phyloP scores from a whole-genome alignment of 2,888 invertebrate species.

The Graphium colonna region DNA sequence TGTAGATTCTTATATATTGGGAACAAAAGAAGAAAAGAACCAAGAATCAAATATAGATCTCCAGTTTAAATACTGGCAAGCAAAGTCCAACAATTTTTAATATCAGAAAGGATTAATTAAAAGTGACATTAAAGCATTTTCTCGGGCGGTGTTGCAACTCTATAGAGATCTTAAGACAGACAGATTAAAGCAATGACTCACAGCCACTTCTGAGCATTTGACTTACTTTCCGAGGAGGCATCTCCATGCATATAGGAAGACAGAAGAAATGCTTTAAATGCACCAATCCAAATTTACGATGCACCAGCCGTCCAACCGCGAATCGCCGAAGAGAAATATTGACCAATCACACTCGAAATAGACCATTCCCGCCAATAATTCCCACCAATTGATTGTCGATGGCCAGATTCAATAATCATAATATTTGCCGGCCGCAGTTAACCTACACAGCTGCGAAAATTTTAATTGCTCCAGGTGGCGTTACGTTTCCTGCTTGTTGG shows the following conservation, averaged over 20 bases:
- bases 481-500: not conserved
- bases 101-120: not conserved
- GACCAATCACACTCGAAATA: constrained; percentile 8
- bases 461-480: constrained; percentile 8
- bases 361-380: constrained; percentile 12
- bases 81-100: not conserved
- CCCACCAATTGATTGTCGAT: constrained; percentile 11
- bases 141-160: not conserved
- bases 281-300: no score
- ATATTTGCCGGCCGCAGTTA: constrained; percentile 10
- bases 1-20: not conserved
- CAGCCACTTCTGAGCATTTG: not conserved
- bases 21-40: not conserved
- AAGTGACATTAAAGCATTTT: not conserved
- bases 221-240: not conserved
- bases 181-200: not conserved
- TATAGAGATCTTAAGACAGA: not conserved
- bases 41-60: not conserved
- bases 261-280: no score
- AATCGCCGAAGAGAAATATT: not conserved
- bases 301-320: no score
- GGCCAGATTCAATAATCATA: constrained; percentile 9
- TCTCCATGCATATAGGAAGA: no score
- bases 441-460: constrained; percentile 12
- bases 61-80: not conserved